Base-by-base conservation (phyloP, 2,888 invertebrate genomes). In the Drepanosiphum platanoidis region DNA sequence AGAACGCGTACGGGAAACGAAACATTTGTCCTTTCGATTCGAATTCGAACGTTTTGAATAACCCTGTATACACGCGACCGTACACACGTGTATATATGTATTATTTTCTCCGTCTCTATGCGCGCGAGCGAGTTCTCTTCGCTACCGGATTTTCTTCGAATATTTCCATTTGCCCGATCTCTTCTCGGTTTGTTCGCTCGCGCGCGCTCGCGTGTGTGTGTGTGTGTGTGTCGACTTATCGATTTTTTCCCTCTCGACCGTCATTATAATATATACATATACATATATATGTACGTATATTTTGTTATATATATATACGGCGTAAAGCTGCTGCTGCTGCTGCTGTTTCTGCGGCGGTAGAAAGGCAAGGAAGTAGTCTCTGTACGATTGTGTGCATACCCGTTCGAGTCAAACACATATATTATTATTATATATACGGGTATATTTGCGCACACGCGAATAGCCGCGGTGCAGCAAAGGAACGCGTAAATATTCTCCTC, bases 61-160 rank as follows among this genome's bases (percentile, higher is more conserved):
- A n/a, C n/a, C n/a, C n/a, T n/a, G 34, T 1, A 34, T n/a, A 27
- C 70, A 36, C 22, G 36, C 34, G 42, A 22, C 9, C 42, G 72
- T 27, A 61, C 71, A 39, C 42, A 36, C 52, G 11, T 72, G 22
- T 72, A 66, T 66, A 32, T 32, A 68, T 32, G 7, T 68, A 15
- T 15, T 75, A 77, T 46, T 79, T 79, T 66, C 78, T 66, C 3
- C 78, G 32, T 42, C 32, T 66, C 11, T 39, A 9, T n/a, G 27
- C 4, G 1, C 46, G 32, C 75, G 34, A 22, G 30, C n/a, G 52
- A 52, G 27, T 80, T 70, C 80, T 70, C 80, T 70, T 70, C 27
- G 52, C 34, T n/a, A 27, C 46, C 52, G 61, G 83, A 64, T 83
- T 83, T 83, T 83, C 83, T 83, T 83, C 64, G 74, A 74, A 74